phyloP scores from a whole-genome alignment of 2,888 invertebrate genomes.

The Prionchulus punctatus region DNA sequence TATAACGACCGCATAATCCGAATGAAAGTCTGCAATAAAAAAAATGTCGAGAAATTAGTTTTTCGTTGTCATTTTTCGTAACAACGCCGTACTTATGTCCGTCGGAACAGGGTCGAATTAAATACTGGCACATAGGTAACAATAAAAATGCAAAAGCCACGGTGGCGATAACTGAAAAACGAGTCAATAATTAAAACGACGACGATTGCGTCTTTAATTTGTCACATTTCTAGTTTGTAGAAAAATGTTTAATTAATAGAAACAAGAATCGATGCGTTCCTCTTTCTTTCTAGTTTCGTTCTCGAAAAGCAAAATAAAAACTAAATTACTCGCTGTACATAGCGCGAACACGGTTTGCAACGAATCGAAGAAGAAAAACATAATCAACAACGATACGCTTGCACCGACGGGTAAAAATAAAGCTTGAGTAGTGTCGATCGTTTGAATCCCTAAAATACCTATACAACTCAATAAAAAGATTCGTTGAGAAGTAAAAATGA shows the following conservation, averaged over 20 bases:
- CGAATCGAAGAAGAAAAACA: slow-evolving; percentile 98
- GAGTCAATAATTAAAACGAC: not conserved
- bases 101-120: slow-evolving; percentile 65
- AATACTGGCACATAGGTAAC: slow-evolving; percentile 91
- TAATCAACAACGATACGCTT: slow-evolving; percentile 79
- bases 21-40: slow-evolving; percentile 51
- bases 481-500: not conserved
- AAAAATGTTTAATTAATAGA: no score
- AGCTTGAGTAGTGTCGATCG: slow-evolving; percentile 89
- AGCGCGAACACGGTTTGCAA: slow-evolving; percentile 70
- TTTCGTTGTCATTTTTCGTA: not conserved
- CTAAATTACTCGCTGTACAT: slow-evolving; percentile 75
- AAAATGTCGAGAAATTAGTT: not conserved
- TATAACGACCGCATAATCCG: slow-evolving; percentile 79
- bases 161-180: slow-evolving; percentile 64
- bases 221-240: no score
- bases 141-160: slow-evolving; percentile 87
- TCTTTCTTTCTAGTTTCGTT: not conserved
- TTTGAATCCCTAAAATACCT: slow-evolving; percentile 54
- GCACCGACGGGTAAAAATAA: slow-evolving; percentile 87
- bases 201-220: no score
- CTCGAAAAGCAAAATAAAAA: not conserved
- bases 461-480: not conserved
- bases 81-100: slow-evolving; percentile 35
- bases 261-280: no score